Evolutionary conservation across 2,888 invertebrate species (phyloP).

Genomic region (Tinea pellionella): DNA sequence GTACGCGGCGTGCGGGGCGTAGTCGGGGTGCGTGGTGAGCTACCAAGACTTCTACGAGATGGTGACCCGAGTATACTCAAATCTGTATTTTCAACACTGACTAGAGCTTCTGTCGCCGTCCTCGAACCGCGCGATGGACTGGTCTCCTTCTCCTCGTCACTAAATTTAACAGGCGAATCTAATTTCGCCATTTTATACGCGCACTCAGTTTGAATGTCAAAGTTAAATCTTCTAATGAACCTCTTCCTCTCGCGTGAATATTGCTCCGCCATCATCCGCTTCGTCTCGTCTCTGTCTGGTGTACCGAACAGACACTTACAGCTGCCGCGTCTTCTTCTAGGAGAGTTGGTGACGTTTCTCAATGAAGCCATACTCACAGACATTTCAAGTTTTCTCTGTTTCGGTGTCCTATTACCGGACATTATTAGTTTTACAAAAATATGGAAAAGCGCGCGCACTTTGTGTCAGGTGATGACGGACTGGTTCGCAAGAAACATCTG

Average conservation of each 20-base stretch:
- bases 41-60: slow-evolving; percentile 38
- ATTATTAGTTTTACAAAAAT: slow-evolving; percentile 34
- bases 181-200: slow-evolving; percentile 45
- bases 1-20: slow-evolving; percentile 38
- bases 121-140: slow-evolving; percentile 32
- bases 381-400: slow-evolving; percentile 55
- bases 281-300: slow-evolving; percentile 70
- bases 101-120: slow-evolving; percentile 47
- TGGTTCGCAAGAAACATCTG: slow-evolving; percentile 66
- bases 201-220: slow-evolving; percentile 65
- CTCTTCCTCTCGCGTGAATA: slow-evolving; percentile 67
- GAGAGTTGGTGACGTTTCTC: slow-evolving; percentile 44
- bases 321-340: slow-evolving; percentile 52
- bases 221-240: slow-evolving; percentile 71
- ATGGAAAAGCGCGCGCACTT: slow-evolving; percentile 22
- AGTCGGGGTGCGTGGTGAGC: slow-evolving; percentile 45
- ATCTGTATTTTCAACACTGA: slow-evolving; percentile 55
- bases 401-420: slow-evolving; percentile 59
- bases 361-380: slow-evolving; percentile 43
- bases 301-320: slow-evolving; percentile 73
- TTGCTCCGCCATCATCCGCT: slow-evolving; percentile 69
- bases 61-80: slow-evolving; percentile 52
- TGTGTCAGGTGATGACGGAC: slow-evolving; percentile 57
- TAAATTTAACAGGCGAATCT: slow-evolving; percentile 58
- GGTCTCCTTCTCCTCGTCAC: slow-evolving; percentile 51